Base-by-base conservation (phyloP, 2,797 vertebrate species). In the Gymnoscopelus microlampas region DNA sequence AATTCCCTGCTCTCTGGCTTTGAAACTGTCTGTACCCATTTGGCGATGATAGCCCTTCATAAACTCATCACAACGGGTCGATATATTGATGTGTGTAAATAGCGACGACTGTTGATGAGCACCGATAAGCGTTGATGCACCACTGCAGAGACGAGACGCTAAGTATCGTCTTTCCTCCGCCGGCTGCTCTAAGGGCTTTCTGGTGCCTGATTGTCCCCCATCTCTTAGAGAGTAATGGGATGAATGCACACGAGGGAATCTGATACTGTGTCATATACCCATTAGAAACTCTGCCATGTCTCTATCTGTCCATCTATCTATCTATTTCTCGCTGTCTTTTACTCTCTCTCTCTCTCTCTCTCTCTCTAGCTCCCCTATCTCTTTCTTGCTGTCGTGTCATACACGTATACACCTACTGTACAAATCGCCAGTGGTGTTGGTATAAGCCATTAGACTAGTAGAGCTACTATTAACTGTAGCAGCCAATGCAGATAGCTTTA, bases 181-280 rank as follows among this genome's bases (percentile, higher is more conserved):
- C 63, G 71, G 44, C 64, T 58, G 70, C 55, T 77, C 66, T 73
- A 73, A 68, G 59, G 61, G 70, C 72, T 66, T 62, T 61, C 23
- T 59, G 49, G 55, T 75, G 60, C 73, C 68, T 58, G 60, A 68
- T 51, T 73, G 53, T 68, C 65, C 60, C 9, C 19, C 49, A 65
- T 70, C 69, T 77, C 59, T 54, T 70, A 61, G 64, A 73, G 58
- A 8, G 57, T 83, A 81, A 88, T 85, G 66, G 63, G 59, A 86
- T 80, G 78, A 74, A 64, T 32, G 10, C 69, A 71, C 53, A 74
- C 53, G 50, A 29, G 76, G 60, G 62, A 81, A 78, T 67, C 26
- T 70, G 77, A 87, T 78, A 63, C 71, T 65, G 13, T 4, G 26
- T 67, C 57, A 59, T 47, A 53, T 4, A 4, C 15, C 32, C 70